Evolutionary conservation across 2,888 invertebrate species (phyloP).

Genomic region (Pterostichus niger): DNA sequence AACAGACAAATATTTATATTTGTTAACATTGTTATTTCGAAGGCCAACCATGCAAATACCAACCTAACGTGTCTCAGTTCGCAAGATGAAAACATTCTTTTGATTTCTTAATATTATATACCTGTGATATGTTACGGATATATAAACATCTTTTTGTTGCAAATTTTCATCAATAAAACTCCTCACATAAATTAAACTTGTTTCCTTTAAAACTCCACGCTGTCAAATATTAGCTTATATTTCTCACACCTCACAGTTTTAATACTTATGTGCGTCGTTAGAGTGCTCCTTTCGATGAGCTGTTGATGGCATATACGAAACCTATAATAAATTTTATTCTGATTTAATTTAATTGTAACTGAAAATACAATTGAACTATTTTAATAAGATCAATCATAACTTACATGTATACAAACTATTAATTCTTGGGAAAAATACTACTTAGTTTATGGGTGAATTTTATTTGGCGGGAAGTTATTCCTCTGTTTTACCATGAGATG

Average conservation of each 20-base stretch:
- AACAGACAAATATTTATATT: conserved; percentile 60
- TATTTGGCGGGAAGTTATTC: not conserved
- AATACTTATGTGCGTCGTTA: conserved; percentile 37
- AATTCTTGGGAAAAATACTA: not conserved
- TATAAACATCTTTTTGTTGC: conserved; percentile 40
- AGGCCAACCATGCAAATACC: conserved; percentile 64
- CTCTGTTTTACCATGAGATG: not conserved
- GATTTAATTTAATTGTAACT: no score
- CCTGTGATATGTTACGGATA: conserved; percentile 34
- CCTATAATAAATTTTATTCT: no score
- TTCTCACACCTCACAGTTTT: conserved; percentile 5
- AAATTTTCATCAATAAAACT: conserved; percentile 31
- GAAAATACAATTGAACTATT: not conserved
- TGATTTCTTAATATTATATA: conserved; percentile 33
- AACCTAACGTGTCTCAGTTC: conserved; percentile 57
- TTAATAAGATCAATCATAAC: not conserved
- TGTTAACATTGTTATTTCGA: conserved; percentile 61
- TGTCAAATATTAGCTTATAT: conserved; percentile 53
- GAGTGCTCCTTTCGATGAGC: not conserved
- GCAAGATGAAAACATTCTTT: conserved; percentile 40
- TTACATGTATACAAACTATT: no score
- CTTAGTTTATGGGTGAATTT: not conserved
- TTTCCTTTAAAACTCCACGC: conserved; percentile 43
- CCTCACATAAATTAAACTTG: not conserved
- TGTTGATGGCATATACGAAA: not conserved